phyloP scores from a whole-genome alignment of 1,140 invertebrate genomes.

The Tetragnatha versicolor region DNA sequence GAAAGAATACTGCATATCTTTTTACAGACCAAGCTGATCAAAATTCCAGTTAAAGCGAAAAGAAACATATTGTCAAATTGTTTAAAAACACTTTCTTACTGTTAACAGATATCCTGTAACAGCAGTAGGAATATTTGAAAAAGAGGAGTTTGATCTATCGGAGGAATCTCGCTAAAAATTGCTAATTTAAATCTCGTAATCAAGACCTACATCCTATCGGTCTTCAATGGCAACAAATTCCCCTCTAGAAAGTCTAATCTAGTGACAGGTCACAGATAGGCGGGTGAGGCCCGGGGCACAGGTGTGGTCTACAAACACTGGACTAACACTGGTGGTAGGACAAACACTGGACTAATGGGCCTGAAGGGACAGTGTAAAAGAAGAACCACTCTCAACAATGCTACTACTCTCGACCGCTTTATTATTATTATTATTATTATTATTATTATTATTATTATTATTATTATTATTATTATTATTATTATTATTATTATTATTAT shows the following conservation, averaged over 20 bases:
- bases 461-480: slow-evolving; percentile 41
- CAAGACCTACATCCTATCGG: background rate
- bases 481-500: slow-evolving; percentile 29
- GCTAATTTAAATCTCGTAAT: too few species aligned
- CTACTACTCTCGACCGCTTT: slow-evolving; percentile 18
- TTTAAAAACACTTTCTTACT: too few species aligned
- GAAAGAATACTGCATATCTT: too few species aligned
- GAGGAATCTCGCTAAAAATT: too few species aligned
- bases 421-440: slow-evolving; percentile 35
- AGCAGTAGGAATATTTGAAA: too few species aligned
- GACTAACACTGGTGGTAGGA: too few species aligned
- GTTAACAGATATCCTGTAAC: too few species aligned
- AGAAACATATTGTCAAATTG: too few species aligned
- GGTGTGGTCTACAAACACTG: slow-evolving; percentile 32
- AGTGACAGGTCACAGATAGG: slow-evolving; percentile 36
- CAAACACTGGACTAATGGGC: slow-evolving; percentile 25
- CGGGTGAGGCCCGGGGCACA: slow-evolving; percentile 4
- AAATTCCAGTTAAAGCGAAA: too few species aligned
- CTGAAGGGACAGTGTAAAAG: slow-evolving; percentile 11
- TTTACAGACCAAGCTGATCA: too few species aligned
- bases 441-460: slow-evolving; percentile 38
- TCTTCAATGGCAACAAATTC: background rate
- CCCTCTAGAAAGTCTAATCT: slow-evolving; percentile 1
- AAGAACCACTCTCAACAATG: slow-evolving; percentile 36
- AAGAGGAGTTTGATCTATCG: too few species aligned